A percentile compares a stretch with the other conserved stretches of the same genome.
These are phyloP conservation scores for Novumbra hubbsi DNA, from an alignment of 2,797 vertebrate species.

Conservation along the genomic window DNA sequence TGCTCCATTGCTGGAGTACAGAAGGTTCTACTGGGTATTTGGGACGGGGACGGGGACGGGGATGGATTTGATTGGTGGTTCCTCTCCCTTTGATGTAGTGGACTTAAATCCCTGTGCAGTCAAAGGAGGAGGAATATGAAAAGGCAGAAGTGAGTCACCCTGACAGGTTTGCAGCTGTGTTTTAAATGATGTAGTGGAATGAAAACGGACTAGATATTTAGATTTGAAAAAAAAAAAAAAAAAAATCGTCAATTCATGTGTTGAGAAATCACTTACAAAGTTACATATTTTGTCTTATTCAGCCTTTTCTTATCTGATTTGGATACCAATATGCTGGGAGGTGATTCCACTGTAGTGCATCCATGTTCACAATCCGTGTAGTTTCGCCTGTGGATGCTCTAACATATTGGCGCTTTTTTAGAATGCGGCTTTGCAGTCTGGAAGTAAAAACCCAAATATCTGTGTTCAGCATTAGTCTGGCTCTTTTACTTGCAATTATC, in stretches of 20 bases:
- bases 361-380: not conserved
- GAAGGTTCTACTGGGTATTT: conserved; percentile 29
- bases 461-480: not conserved
- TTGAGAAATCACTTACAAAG: no score
- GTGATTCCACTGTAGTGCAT: not conserved
- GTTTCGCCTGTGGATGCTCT: not conserved
- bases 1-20: conserved; percentile 14
- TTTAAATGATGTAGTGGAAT: not conserved
- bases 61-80: conserved; percentile 32
- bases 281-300: no score
- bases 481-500: not conserved
- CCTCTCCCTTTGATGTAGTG: conserved; percentile 36
- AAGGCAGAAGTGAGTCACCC: conserved; percentile 39
- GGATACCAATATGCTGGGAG: not conserved
- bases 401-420: not conserved
- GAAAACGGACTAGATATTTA: no score
- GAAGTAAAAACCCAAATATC: not conserved
- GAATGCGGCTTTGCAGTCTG: not conserved
- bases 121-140: conserved; percentile 16
- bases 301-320: no score
- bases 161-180: conserved; percentile 12
- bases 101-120: conserved; percentile 14
- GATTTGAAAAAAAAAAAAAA: no score
- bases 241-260: no score
- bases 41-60: conserved; percentile 7